Base-by-base conservation (phyloP, 2,888 invertebrate genomes). In the Julus scandinavius region DNA sequence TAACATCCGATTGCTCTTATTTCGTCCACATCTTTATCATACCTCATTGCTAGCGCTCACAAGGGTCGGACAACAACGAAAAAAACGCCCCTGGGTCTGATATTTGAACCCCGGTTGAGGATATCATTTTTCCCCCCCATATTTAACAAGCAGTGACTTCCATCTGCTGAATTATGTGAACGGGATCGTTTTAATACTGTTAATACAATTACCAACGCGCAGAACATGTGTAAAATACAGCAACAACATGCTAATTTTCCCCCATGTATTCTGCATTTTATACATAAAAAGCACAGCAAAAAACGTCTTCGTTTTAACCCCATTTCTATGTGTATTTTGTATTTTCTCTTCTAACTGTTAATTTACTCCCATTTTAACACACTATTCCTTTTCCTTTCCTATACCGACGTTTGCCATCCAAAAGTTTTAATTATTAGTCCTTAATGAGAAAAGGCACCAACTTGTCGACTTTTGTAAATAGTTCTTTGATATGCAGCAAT, bases 1-100 rank as follows among this genome's bases (percentile, higher is more conserved):
- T 80, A 80, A 80, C 80, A 80, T 80, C 80, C 38, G 80, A 80
- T 40, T 80, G 80, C 80, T 80, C 80, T 80, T 80, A 80, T 80
- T 80, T 80, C 80, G 80, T 80, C 80, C 80, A 80, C 80, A 80
- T 80, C 80, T 80, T 80, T 80, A 38, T 29, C 80, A 80, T 80
- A 80, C 80, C 80, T 80, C 80, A 80, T 80, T 80, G 80, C 80
- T 80, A 29, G 80, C 80, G 80, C 80, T 80, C 80, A 80, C 11
- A 80, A 38, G 80, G 80, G 80, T 80, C 29, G 63, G n/a, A 63
- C 63, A 63, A 20, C 63, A 20, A 63, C 63, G 63, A 63, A n/a
- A 29, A 29, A 45, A 63, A 63, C 63, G 5, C 20, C 63, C 29
- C 29, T 72, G 72, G 72, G 72, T 29, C 80, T 80, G 80, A 80